Conservation (phyloP, 2,113 vertebrate species). For the Hyperopisus bebe region DNA sequence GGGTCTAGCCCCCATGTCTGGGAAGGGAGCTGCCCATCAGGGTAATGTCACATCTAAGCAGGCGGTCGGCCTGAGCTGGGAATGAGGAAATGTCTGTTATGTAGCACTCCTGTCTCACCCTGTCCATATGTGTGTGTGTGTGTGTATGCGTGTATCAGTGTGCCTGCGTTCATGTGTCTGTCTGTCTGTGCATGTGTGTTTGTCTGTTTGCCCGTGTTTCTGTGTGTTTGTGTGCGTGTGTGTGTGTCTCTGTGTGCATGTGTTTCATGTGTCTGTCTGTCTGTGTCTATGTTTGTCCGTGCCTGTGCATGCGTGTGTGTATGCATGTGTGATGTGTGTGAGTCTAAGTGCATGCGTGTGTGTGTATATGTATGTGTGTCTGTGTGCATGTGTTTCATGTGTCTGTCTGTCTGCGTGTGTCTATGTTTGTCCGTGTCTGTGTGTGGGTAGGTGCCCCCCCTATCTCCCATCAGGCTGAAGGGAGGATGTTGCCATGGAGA, state of each 20-base stretch:
- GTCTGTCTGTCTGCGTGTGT: too few species aligned
- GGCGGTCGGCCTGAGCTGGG: neutral
- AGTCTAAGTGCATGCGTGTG: too few species aligned
- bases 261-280: too few species aligned
- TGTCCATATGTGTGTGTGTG: neutral
- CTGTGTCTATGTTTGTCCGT: too few species aligned
- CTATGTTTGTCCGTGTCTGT: neutral
- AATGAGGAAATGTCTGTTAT: neutral
- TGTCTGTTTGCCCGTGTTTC: too few species aligned
- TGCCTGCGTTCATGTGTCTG: too few species aligned
- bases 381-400: neutral
- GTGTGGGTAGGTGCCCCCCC: neutral
- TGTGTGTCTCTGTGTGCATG: too few species aligned
- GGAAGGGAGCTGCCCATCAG: neutral
- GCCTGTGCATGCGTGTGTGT: too few species aligned
- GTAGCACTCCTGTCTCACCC: neutral
- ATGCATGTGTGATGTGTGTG: too few species aligned
- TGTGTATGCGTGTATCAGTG: too few species aligned
- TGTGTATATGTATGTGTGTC: neutral
- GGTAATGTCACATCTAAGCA: neutral
- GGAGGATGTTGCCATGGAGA: conserved; percentile 9
- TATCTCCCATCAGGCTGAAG: neutral
- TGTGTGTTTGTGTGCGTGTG: too few species aligned
- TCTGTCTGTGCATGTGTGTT: too few species aligned
- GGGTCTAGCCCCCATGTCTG: neutral